phyloP scores from a whole-genome alignment of 2,113 vertebrate genomes.

The Gallinago media region DNA sequence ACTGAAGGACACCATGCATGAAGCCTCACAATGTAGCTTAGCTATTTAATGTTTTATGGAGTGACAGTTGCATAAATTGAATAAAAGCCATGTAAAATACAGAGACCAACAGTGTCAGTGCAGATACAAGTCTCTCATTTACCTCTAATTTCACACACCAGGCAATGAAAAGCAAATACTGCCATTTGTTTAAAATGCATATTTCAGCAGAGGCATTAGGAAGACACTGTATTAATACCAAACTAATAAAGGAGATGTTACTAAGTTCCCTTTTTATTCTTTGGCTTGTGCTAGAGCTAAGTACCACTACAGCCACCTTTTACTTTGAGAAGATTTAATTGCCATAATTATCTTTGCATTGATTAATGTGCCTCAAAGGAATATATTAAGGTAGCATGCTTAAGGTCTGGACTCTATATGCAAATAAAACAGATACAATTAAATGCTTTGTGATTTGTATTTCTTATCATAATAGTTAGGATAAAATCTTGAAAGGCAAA shows the following conservation, averaged over 20 bases:
- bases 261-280: background rate
- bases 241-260: background rate
- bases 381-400: background rate
- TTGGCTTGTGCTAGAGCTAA: background rate
- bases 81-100: background rate
- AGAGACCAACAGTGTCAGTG: background rate
- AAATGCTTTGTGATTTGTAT: background rate
- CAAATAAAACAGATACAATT: background rate
- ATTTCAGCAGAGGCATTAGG: background rate
- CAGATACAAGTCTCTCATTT: background rate
- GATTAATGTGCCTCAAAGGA: constrained; percentile 18
- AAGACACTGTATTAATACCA: background rate
- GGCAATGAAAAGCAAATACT: background rate
- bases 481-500: background rate
- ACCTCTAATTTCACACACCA: background rate
- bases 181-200: background rate
- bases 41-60: constrained; percentile 10
- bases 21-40: background rate
- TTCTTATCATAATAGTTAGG: background rate
- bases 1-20: background rate
- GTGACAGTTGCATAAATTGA: background rate
- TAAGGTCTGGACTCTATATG: background rate
- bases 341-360: constrained; percentile 1
- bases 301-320: background rate
- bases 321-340: constrained; percentile 43